phyloP scores from a whole-genome alignment of 2,113 vertebrate genomes.

The Peromyscus leucopus region DNA sequence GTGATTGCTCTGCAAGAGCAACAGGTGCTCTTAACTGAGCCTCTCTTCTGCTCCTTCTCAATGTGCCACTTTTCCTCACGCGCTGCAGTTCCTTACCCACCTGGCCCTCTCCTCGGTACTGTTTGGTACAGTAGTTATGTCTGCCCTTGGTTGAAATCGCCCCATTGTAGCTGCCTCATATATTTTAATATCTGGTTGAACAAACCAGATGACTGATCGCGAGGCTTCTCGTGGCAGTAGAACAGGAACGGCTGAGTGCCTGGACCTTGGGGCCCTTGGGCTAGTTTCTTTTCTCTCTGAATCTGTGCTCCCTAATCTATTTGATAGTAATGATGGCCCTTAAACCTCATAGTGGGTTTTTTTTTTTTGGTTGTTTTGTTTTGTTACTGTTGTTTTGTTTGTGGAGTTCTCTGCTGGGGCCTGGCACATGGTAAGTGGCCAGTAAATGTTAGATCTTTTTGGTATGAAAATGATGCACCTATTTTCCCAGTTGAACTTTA shows the following conservation, averaged over 20 bases:
- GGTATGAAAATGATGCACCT: conserved; percentile 13
- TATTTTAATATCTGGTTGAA: conserved; percentile 47
- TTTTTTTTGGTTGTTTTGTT: background rate
- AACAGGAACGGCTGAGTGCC: conserved; percentile 7
- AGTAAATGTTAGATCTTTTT: background rate
- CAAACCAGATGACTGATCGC: background rate
- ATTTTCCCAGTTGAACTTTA: conserved; percentile 47
- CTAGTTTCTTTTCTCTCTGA: conserved; percentile 26
- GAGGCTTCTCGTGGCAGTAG: conserved; percentile 12
- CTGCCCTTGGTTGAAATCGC: background rate
- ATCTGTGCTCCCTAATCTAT: background rate
- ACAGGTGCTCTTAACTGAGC: no score
- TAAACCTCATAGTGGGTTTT: background rate
- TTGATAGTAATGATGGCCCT: background rate
- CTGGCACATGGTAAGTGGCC: background rate
- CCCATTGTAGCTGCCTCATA: conserved; percentile 22
- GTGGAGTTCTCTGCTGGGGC: background rate
- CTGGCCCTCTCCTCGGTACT: background rate
- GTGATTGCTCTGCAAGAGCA: background rate
- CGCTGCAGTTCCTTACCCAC: background rate
- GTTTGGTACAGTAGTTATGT: background rate
- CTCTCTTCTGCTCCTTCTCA: background rate
- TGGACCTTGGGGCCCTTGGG: background rate
- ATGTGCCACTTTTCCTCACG: background rate
- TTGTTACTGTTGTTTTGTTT: background rate